Evolutionary conservation across 1,140 invertebrate genomes (phyloP).

Genomic region (Choristoneura fumiferana): DNA sequence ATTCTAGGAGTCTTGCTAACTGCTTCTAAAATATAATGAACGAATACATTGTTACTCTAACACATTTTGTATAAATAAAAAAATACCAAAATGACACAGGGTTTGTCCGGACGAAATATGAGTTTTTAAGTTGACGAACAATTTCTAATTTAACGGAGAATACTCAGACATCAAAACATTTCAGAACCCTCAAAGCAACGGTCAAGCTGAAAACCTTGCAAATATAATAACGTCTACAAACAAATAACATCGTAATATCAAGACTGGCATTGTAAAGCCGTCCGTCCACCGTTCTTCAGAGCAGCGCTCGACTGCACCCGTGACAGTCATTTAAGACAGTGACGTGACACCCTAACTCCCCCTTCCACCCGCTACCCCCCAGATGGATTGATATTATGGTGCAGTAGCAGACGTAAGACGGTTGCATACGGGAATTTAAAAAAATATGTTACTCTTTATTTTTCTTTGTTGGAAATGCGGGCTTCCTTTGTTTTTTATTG

Average conservation of each 20-base stretch:
- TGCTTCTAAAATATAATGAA: too few relatives aligned
- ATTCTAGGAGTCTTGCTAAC: too few relatives aligned
- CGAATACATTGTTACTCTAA: too few relatives aligned
- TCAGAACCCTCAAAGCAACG: too few relatives aligned
- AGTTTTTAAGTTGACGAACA: too few relatives aligned
- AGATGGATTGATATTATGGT: constrained; percentile 75
- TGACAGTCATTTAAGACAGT: constrained; percentile 77
- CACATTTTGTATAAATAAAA: too few relatives aligned
- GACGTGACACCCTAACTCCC: constrained; percentile 42
- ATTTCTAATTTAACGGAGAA: too few relatives aligned
- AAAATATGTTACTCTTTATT: constrained; percentile 29
- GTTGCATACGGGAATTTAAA: constrained; percentile 61
- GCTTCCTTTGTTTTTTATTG: constrained; percentile 21
- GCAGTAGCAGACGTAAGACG: constrained; percentile 67
- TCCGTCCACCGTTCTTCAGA: constrained; percentile 63
- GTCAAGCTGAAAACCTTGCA: too few relatives aligned
- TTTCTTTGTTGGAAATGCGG: constrained; percentile 24
- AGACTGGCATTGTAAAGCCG: constrained; percentile 42
- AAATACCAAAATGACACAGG: too few relatives aligned
- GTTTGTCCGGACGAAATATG: too few relatives aligned
- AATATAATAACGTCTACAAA: too few relatives aligned
- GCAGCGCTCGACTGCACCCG: constrained; percentile 61
- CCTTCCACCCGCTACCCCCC: constrained; percentile 40
- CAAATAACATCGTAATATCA: constrained; percentile 54
- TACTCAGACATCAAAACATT: too few relatives aligned